phyloP scores from a whole-genome alignment of 2,797 vertebrate genomes.

The Oreonectes daqikongensis region DNA sequence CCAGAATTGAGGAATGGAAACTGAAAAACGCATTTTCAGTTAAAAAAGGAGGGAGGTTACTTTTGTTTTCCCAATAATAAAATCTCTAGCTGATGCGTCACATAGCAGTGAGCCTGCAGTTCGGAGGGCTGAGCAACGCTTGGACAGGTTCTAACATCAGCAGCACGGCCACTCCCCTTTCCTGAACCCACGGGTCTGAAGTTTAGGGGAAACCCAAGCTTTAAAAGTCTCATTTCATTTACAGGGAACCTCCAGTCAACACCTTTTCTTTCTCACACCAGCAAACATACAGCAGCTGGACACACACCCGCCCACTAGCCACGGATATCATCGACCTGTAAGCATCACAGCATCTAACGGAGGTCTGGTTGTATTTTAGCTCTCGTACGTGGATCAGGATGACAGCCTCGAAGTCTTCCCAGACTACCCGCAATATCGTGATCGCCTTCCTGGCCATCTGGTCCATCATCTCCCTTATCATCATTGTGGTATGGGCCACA shows the following conservation, averaged over 20 bases:
- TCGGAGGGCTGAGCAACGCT: background rate
- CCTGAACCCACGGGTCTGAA: conserved; percentile 44
- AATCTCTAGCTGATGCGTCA: background rate
- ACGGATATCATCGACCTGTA: conserved; percentile 2
- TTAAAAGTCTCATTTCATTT: conserved; percentile 39
- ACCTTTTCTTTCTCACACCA: background rate
- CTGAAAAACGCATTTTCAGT: conserved; percentile 53
- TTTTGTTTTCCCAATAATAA: conserved; percentile 47
- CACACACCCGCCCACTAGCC: background rate
- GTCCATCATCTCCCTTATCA: conserved; percentile 71
- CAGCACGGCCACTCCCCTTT: conserved; percentile 63
- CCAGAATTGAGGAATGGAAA: conserved; percentile 55
- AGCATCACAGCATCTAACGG: conserved; percentile 2
- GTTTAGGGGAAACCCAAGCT: conserved; percentile 55
- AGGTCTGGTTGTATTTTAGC: background rate
- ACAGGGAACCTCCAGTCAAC: conserved; percentile 18
- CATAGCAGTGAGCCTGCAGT: background rate
- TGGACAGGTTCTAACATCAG: conserved; percentile 46
- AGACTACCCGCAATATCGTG: conserved; percentile 56
- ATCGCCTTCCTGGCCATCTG: conserved; percentile 68
- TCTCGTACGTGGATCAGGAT: conserved; percentile 50
- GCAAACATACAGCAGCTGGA: background rate
- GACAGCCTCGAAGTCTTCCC: conserved; percentile 63
- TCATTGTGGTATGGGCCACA: conserved; percentile 77
- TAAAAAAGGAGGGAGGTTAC: conserved; percentile 38